These are phyloP conservation scores for Plebejus melissa DNA, from an alignment of 2,888 invertebrate genomes.

Conservation along the genomic window DNA sequence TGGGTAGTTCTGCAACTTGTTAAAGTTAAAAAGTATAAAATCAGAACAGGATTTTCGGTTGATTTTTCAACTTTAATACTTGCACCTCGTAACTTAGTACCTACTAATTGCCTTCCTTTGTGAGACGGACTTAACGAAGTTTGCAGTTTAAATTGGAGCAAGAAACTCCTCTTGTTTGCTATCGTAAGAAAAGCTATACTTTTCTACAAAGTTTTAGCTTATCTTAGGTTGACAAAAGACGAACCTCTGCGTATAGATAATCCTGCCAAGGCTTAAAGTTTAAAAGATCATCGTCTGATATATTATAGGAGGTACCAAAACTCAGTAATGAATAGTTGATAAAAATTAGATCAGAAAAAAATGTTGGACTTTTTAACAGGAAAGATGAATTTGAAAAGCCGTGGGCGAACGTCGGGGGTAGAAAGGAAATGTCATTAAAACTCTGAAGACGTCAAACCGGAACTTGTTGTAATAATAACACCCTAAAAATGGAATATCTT, in stretches of 20 bases:
- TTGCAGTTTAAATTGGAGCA: conserved; percentile 9
- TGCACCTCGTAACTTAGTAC: background rate
- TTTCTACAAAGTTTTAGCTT: background rate
- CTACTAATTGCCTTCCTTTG: conserved; percentile 7
- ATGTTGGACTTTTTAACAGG: background rate
- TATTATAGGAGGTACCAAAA: background rate
- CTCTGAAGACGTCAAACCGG: no score
- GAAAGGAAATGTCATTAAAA: no score
- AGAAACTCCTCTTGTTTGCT: background rate
- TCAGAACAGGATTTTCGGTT: conserved; percentile 25
- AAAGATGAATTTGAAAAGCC: background rate
- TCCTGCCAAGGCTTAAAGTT: background rate
- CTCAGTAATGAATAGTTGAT: background rate
- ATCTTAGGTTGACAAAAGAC: background rate
- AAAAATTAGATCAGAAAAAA: background rate
- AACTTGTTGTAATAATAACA: no score
- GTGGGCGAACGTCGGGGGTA: no score
- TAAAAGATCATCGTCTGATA: background rate
- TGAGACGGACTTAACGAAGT: conserved; percentile 11
- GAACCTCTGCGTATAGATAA: no score
- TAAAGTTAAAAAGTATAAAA: conserved; percentile 21
- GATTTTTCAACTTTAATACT: conserved; percentile 22
- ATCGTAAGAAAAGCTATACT: background rate
- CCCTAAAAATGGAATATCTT: no score
- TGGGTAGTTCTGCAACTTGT: conserved; percentile 23